Evolutionary conservation across 2,113 vertebrate species (phyloP), one percentile per base, ranked within the genome.

Genomic region (Athene noctua): DNA sequence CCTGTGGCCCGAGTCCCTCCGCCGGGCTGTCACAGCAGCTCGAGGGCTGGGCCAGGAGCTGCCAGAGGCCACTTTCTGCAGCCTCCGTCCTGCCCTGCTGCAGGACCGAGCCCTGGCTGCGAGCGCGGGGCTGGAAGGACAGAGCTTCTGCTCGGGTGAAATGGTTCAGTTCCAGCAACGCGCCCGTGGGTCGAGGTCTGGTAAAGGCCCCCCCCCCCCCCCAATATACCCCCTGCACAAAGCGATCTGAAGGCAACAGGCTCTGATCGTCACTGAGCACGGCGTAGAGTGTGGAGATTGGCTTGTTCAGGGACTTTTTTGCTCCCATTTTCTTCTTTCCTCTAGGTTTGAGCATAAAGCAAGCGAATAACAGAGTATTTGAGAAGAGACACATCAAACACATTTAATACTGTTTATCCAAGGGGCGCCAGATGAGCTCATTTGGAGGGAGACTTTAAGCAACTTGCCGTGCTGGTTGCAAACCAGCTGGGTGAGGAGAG

Each of bases 271-370:
- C 1, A 2, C 58, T 7, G 9, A 7, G 7, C 13, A 11, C 2
- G 0, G 20, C 3, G 0, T 61, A n/a, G 25, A 5, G 1, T 3
- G 10, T 9, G 49, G 12, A 13, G 7, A 4, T 2, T 2, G 10
- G 6, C 30, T 52, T 22, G 34, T 9, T 57, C 11, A 55, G 86
- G 51, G 23, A 11, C 34, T 3, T 38, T 34, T 67, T 11, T 22
- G 4, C 55, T 51, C 27, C 15, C 0, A 1, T 19, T 59, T 57
- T 62, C n/a, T 11, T 19, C 18, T 42, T 88, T 38, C 61, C 42
- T 30, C 47, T 49, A 55, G 15, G 18, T 57, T 67, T 49, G 49
- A 47, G 65, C 63, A 17, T 2, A 21, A 51, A 55, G 59, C 2
- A 49, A 38, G 72, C 54, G 70, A 32, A 23, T 7, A 8, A 6